A percentile compares a stretch with the other conserved stretches of the same genome.
phyloP scores from a whole-genome alignment of 2,113 vertebrate genomes.

The Leptocoma aspasia region DNA sequence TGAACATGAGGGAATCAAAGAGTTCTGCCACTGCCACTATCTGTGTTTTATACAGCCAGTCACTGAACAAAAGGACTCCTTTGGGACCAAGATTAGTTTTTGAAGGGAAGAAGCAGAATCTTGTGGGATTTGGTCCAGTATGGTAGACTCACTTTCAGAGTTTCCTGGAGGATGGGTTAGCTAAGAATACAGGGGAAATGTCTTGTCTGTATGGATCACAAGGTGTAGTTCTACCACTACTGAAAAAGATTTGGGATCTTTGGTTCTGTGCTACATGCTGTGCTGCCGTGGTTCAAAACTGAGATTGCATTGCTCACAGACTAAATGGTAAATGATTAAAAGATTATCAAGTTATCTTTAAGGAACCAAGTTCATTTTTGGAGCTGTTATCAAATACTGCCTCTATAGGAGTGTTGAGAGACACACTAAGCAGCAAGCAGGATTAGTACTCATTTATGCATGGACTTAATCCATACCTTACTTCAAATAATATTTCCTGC shows the following conservation, averaged over 20 bases:
- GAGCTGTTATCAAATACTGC: background rate
- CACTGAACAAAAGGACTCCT: background rate
- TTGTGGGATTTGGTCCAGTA: background rate
- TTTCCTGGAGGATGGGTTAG: background rate
- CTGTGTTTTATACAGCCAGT: background rate
- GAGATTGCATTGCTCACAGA: background rate
- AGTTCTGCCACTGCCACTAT: background rate
- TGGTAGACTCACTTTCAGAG: background rate
- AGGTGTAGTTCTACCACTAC: background rate
- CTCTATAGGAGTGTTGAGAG: background rate
- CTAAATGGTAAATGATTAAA: background rate
- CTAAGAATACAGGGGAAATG: background rate
- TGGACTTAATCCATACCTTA: background rate
- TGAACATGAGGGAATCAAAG: background rate
- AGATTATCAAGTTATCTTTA: background rate
- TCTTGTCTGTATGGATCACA: background rate
- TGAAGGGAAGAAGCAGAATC: background rate
- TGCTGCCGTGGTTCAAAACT: background rate
- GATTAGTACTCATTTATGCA: background rate
- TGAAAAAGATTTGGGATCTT: background rate
- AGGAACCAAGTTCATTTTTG: background rate
- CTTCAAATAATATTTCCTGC: background rate
- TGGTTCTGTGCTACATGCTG: background rate
- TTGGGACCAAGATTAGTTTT: background rate
- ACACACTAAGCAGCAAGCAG: background rate